These are phyloP conservation scores for Myotis daubentonii DNA, from an alignment of 2,797 vertebrate species.

Conservation along the genomic window DNA sequence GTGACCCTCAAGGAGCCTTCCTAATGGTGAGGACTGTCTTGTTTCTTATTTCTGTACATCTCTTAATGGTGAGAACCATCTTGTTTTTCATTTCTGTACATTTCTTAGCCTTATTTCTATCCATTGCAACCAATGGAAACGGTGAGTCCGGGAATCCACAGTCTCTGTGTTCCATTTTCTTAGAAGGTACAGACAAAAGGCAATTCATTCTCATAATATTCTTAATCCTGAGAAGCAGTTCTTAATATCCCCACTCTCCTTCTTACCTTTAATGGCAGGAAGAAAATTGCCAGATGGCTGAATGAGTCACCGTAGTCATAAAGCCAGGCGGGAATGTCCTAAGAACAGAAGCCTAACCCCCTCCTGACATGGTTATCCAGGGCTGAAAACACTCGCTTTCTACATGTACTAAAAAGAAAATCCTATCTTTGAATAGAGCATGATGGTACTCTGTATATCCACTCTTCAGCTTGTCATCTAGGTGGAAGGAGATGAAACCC, in stretches of 20 bases:
- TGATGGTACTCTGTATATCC: background rate
- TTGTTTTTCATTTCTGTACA: background rate
- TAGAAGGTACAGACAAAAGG: background rate
- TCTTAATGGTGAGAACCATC: background rate
- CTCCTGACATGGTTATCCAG: background rate
- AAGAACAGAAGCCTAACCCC: background rate
- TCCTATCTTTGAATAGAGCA: background rate
- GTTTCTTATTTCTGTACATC: background rate
- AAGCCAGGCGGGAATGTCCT: background rate
- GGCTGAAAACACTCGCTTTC: background rate
- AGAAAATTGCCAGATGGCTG: background rate
- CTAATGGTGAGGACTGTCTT: background rate
- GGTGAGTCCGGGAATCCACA: background rate
- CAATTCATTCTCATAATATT: conserved; percentile 28
- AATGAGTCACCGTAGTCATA: background rate
- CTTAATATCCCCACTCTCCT: background rate
- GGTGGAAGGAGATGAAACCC: background rate
- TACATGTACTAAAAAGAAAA: background rate
- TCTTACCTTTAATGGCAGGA: background rate
- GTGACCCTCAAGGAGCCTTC: background rate
- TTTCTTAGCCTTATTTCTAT: background rate
- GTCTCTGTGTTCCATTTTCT: background rate
- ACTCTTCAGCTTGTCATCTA: background rate
- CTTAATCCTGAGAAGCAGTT: background rate
- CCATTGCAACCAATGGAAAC: background rate